Evolutionary conservation across 1,140 invertebrate species (phyloP).

Genomic region (Apis laboriosa): DNA sequence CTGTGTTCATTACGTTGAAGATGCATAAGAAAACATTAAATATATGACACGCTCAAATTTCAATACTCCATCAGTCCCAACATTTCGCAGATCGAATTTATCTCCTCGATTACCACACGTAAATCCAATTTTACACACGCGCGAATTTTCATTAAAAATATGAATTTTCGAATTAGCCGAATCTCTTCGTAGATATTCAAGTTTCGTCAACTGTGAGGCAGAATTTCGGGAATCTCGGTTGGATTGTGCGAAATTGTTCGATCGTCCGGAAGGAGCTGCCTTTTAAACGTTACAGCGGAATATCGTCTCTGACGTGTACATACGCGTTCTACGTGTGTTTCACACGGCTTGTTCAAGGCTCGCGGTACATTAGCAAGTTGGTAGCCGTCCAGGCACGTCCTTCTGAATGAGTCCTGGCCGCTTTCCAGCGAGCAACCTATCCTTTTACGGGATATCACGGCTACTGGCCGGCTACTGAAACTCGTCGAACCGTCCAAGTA

Average conservation of each 20-base stretch:
- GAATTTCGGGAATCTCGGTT: neutral
- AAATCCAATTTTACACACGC: too few species aligned
- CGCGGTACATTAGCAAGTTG: slow-evolving; percentile 62
- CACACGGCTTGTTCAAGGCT: slow-evolving; percentile 20
- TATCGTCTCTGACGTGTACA: slow-evolving; percentile 20
- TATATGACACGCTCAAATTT: too few species aligned
- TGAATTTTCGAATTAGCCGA: too few species aligned
- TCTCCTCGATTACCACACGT: too few species aligned
- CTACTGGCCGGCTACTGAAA: slow-evolving; percentile 28
- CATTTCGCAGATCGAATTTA: too few species aligned
- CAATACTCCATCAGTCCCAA: too few species aligned
- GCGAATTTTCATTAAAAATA: too few species aligned
- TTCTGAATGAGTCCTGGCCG: slow-evolving; percentile 58
- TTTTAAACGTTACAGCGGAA: neutral
- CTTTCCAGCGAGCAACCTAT: slow-evolving; percentile 46
- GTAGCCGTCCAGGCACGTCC: slow-evolving; percentile 63
- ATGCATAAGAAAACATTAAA: too few species aligned
- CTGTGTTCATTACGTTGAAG: too few species aligned
- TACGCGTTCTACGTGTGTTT: slow-evolving; percentile 46
- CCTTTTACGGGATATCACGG: slow-evolving; percentile 45
- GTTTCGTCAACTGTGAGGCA: neutral
- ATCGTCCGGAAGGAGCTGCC: neutral
- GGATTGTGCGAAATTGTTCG: neutral
- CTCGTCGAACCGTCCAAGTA: slow-evolving; percentile 50
- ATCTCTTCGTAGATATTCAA: neutral